Evolutionary conservation across 2,113 vertebrate genomes (phyloP), one percentile per base, ranked within the genome.

Genomic region (Onychostoma macrolepis): DNA sequence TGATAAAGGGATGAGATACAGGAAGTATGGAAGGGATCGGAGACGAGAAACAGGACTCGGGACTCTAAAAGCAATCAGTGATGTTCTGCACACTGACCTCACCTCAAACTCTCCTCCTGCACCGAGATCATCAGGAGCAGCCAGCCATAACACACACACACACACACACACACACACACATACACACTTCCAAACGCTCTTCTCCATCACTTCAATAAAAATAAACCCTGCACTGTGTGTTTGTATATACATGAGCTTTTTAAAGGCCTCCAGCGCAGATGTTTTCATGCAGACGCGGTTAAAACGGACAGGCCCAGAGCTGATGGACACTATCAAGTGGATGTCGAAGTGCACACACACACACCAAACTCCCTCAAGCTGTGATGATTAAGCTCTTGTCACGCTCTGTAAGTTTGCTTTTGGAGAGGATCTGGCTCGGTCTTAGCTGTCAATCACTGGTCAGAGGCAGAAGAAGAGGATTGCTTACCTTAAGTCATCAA

Each of bases 401-500:
- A 94, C 90, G 92, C 92, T 95, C 93, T 92, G 92, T 90, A 93
- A 89, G 93, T 90, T 92, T 92, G 87, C 93, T 91, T 89, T 89
- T 90, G 90, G 90, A 92, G 91, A 94, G 93, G 91, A 94, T 94
- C 92, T 94, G 85, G 65, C 56, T 84, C 43, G 38, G 75, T 36
- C 43, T 80, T 82, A 61, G 75, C 71, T 65, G 72, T 86, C 87
- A 84, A 74, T 83, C 81, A 84, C 69, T 48, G 90, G 88, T 90
- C 76, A 86, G 80, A 71, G 36, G 36, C 56, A 81, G 4, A 61
- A 53, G 72, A 86, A 43, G 67, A 85, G 87, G 86, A 89, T 86
- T 87, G 87, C 96, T 95, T 95, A 99, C 98, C 98, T 98, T 94
- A 84, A 95, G 87, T 96, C 96, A 96, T 99, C 98, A 94, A 99